A percentile compares a stretch with the other conserved stretches of the same genome.
These are phyloP conservation scores for Mamestra brassicae DNA, from an alignment of 2,888 invertebrate genomes.

Conservation along the genomic window DNA sequence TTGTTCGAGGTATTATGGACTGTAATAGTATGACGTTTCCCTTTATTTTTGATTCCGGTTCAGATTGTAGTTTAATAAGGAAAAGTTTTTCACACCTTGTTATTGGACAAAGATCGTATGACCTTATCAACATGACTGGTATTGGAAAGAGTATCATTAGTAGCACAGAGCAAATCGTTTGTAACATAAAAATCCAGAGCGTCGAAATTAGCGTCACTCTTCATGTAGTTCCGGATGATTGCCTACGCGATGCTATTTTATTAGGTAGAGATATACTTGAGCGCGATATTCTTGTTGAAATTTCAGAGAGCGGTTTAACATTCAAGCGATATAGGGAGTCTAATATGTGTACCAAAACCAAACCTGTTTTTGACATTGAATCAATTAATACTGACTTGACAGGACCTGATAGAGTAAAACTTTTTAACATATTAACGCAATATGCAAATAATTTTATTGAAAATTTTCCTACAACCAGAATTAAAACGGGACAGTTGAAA, in stretches of 20 bases:
- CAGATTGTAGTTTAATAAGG: not conserved
- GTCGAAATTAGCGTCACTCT: not conserved
- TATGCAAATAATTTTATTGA: too few relatives aligned
- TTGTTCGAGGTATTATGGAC: not conserved
- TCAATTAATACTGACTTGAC: too few relatives aligned
- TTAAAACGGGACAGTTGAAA: not conserved
- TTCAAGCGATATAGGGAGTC: not conserved
- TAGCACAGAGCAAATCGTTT: conserved; percentile 2
- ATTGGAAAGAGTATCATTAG: conserved; percentile 1
- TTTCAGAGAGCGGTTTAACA: not conserved
- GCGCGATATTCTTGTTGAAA: not conserved
- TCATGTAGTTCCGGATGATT: conserved; percentile 3
- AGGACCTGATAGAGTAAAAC: too few relatives aligned
- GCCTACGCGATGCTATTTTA: not conserved
- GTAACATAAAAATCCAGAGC: not conserved
- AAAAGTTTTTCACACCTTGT: too few relatives aligned
- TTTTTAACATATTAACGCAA: too few relatives aligned
- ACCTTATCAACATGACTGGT: conserved; percentile 9
- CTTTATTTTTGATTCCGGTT: conserved; percentile 8
- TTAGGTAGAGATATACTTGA: not conserved
- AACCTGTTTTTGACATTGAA: too few relatives aligned
- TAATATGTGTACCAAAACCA: not conserved
- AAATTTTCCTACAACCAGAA: too few relatives aligned
- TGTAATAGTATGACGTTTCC: not conserved
- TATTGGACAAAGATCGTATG: not conserved